Evolutionary conservation across 2,113 vertebrate genomes (phyloP).

Genomic region (Paracanthobrama guichenoti): DNA sequence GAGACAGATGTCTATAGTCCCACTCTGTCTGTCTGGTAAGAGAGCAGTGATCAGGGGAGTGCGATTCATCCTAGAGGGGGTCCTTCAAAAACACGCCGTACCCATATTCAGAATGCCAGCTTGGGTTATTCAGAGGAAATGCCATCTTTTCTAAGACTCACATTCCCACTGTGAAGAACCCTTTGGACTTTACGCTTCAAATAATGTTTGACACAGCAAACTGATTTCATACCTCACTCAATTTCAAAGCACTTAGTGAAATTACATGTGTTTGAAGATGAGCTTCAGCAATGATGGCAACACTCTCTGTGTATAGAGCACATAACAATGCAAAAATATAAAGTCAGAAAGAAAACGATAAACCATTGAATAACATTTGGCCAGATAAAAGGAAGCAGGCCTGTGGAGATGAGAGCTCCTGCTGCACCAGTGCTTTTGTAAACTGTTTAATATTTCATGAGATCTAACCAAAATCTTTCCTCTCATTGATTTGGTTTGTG

Average conservation of each 20-base stretch:
- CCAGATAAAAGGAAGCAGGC: constrained; percentile 18
- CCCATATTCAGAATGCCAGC: constrained; percentile 53
- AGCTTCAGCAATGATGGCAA: constrained; percentile 17
- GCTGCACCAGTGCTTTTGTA: constrained; percentile 24
- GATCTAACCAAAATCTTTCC: constrained; percentile 10
- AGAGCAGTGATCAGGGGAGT: constrained; percentile 51
- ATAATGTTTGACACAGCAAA: constrained; percentile 48
- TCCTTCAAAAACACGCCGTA: constrained; percentile 47
- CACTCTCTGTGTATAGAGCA: not conserved
- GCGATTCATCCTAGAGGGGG: constrained; percentile 60
- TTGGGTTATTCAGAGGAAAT: constrained; percentile 60
- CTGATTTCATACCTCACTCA: constrained; percentile 42
- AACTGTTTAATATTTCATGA: constrained; percentile 49
- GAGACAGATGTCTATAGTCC: constrained; percentile 51
- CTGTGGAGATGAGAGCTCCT: constrained; percentile 36
- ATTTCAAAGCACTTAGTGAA: constrained; percentile 55
- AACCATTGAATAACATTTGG: constrained; percentile 19
- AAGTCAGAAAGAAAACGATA: not conserved
- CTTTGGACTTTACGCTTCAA: constrained; percentile 54
- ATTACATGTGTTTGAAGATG: constrained; percentile 52
- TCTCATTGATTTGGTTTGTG: constrained; percentile 12
- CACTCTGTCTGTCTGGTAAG: constrained; percentile 56
- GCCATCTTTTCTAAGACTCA: constrained; percentile 61
- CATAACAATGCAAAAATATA: constrained; percentile 41
- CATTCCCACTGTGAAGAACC: constrained; percentile 58